Conservation (phyloP, 2,888 invertebrate species). For the Lucinisca nassula region DNA sequence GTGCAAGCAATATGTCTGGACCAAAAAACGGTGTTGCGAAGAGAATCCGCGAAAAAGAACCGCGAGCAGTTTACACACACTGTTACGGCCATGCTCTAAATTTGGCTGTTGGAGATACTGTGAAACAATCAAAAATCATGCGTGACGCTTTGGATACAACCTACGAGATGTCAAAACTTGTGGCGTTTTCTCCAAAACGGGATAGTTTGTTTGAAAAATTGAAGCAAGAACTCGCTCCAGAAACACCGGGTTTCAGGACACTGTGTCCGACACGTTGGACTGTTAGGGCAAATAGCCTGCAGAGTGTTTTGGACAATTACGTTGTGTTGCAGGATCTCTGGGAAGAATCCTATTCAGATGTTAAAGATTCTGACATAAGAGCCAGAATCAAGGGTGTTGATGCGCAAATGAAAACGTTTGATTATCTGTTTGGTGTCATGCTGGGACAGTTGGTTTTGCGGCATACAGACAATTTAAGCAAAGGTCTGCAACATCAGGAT, state of each 20-base stretch:
- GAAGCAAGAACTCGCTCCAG: slow-evolving; percentile 47
- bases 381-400: slow-evolving; percentile 36
- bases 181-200: slow-evolving; percentile 63
- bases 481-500: slow-evolving; percentile 38
- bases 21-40: slow-evolving; percentile 52
- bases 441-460: slow-evolving; percentile 27
- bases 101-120: slow-evolving; percentile 52
- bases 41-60: slow-evolving; percentile 24
- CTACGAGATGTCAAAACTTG: slow-evolving; percentile 61
- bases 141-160: slow-evolving; percentile 56
- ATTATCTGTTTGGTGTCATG: slow-evolving; percentile 44
- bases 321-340: background rate
- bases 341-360: background rate
- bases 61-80: slow-evolving; percentile 58
- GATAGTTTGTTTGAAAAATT: slow-evolving; percentile 51
- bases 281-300: slow-evolving; percentile 34
- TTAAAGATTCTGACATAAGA: slow-evolving; percentile 29
- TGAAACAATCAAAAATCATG: slow-evolving; percentile 39
- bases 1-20: slow-evolving; percentile 53
- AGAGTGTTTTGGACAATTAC: slow-evolving; percentile 25
- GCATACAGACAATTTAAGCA: slow-evolving; percentile 59
- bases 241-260: slow-evolving; percentile 54
- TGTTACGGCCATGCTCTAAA: slow-evolving; percentile 67
- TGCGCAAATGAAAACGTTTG: slow-evolving; percentile 36
- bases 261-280: slow-evolving; percentile 57